phyloP scores from a whole-genome alignment of 2,888 invertebrate species.

The Pteria penguin region DNA sequence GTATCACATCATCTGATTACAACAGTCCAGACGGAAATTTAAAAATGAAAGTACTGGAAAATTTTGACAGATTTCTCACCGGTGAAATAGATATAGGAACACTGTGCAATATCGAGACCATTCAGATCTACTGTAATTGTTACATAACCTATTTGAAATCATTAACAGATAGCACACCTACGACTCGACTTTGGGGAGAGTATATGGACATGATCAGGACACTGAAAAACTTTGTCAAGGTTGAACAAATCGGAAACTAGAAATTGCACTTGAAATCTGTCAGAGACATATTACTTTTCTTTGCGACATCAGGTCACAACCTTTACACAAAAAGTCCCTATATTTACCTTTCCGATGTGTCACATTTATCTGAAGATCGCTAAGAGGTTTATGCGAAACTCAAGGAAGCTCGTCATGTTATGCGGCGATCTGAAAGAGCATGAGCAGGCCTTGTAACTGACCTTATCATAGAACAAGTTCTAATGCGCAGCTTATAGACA shows the following conservation, averaged over 20 bases:
- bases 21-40: no score
- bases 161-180: no score
- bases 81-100: no score
- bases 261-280: constrained; percentile 50
- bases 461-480: constrained; percentile 51
- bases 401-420: constrained; percentile 37
- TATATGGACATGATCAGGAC: constrained; percentile 39
- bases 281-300: constrained; percentile 53
- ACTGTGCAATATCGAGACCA: no score
- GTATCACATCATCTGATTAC: no score
- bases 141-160: no score
- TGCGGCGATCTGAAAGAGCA: constrained; percentile 40
- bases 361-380: constrained; percentile 18
- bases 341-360: constrained; percentile 37
- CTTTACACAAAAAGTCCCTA: constrained; percentile 47
- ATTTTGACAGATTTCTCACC: no score
- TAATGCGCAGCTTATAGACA: constrained; percentile 57
- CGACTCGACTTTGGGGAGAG: constrained; percentile 33
- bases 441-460: constrained; percentile 47
- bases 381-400: constrained; percentile 32
- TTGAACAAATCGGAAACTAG: constrained; percentile 58
- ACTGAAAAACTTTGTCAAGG: constrained; percentile 43
- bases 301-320: constrained; percentile 74
- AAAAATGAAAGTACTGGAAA: no score
- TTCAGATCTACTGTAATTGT: no score